These are phyloP conservation scores for Molossus molossus DNA, from an alignment of 2,797 vertebrate genomes.

Conservation along the genomic window DNA sequence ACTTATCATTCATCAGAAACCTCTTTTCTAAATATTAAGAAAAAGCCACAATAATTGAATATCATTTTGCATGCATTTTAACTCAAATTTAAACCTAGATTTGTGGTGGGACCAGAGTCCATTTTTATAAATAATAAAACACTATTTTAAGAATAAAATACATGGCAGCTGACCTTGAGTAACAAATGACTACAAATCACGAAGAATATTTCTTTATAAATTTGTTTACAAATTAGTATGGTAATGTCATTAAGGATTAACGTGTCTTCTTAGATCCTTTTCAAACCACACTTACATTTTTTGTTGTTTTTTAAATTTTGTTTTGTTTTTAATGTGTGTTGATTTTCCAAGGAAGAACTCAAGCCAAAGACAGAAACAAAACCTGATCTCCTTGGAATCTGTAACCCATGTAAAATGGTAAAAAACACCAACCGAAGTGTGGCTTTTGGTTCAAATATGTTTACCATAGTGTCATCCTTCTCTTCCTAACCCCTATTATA, in stretches of 20 bases:
- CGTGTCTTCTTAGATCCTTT: background rate
- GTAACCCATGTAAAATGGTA: background rate
- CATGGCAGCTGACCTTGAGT: background rate
- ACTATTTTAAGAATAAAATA: background rate
- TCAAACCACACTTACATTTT: background rate
- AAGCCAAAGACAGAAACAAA: background rate
- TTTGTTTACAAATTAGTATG: background rate
- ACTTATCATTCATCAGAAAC: background rate
- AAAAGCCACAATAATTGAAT: background rate
- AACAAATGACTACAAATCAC: conserved; percentile 7
- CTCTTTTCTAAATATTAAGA: background rate
- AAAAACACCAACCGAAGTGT: background rate
- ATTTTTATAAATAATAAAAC: background rate
- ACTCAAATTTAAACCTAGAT: background rate
- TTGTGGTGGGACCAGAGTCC: background rate
- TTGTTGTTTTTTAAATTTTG: no score
- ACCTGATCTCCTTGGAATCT: background rate
- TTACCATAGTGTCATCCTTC: background rate
- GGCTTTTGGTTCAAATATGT: conserved; percentile 1
- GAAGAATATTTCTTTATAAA: background rate
- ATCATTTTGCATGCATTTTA: background rate
- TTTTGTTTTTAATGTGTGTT: background rate
- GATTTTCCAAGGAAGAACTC: background rate
- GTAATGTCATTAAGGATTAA: background rate
- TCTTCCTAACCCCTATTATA: background rate